Conservation (phyloP, 2,113 vertebrate genomes). For the Ophiodon elongatus region DNA sequence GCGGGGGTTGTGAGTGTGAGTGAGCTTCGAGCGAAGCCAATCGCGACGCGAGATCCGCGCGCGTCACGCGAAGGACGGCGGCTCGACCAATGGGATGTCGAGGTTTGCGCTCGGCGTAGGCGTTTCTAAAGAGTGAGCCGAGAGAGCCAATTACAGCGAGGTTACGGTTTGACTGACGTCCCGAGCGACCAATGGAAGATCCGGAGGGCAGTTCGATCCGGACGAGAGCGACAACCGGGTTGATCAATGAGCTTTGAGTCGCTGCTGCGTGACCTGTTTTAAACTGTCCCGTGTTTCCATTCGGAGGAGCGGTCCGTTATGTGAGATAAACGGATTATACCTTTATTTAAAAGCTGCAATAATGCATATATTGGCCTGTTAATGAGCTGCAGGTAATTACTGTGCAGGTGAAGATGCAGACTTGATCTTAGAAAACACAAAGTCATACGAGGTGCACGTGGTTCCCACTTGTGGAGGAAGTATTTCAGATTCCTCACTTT, state of each 20-base stretch:
- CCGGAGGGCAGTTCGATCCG: conserved; percentile 44
- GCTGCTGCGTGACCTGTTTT: conserved; percentile 25
- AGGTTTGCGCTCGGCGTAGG: conserved; percentile 34
- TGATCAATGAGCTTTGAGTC: conserved; percentile 60
- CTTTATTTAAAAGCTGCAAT: background rate
- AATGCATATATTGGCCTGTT: background rate
- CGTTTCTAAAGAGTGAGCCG: conserved; percentile 12
- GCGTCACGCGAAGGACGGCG: conserved; percentile 31
- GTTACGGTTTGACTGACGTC: conserved; percentile 69
- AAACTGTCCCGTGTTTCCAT: conserved; percentile 16
- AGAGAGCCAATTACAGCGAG: conserved; percentile 60
- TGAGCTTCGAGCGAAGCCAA: conserved; percentile 62
- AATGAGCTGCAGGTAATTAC: background rate
- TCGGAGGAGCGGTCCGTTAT: conserved; percentile 31
- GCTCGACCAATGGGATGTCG: conserved; percentile 69
- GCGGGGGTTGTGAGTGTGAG: conserved; percentile 43
- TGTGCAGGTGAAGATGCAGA: background rate
- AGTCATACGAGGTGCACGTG: background rate
- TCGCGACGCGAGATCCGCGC: rapidly evolving
- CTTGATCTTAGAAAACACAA: background rate
- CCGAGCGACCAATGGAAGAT: conserved; percentile 64
- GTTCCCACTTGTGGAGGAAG: background rate
- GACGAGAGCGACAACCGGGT: conserved; percentile 62
- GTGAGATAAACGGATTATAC: background rate
- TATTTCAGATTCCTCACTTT: background rate